Conservation (phyloP, 1,140 invertebrate genomes). For the Ylistrum balloti region DNA sequence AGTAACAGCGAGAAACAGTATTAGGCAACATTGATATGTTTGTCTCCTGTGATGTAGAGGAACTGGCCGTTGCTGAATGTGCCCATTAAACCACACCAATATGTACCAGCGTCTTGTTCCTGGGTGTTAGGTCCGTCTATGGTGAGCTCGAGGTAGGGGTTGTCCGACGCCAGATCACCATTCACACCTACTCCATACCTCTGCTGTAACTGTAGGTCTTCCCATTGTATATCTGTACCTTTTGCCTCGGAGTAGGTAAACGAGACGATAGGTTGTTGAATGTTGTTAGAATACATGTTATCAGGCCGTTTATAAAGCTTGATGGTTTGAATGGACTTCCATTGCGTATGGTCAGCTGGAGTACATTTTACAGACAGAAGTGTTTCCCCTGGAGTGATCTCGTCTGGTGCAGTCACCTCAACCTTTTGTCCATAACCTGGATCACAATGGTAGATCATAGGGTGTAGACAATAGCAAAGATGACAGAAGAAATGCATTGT, state of each 20-base stretch:
- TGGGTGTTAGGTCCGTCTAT: neutral
- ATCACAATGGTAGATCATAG: no score
- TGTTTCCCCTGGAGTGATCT: conserved; percentile 7
- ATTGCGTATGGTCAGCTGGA: neutral
- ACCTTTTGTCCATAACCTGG: neutral
- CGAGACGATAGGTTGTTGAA: neutral
- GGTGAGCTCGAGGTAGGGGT: neutral
- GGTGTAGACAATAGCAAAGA: no score
- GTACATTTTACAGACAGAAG: neutral
- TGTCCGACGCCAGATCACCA: neutral
- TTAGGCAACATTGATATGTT: neutral
- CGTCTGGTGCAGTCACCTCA: neutral
- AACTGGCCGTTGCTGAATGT: neutral
- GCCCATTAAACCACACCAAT: neutral
- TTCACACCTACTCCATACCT: neutral
- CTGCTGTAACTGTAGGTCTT: neutral
- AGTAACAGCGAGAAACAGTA: no score
- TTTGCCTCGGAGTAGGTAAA: neutral
- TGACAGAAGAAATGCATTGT: no score
- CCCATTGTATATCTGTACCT: neutral
- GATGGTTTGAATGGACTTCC: neutral
- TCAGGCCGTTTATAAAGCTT: neutral
- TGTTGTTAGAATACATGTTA: neutral
- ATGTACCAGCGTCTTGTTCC: neutral
- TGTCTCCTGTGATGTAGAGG: neutral